phyloP scores from a whole-genome alignment of 2,113 vertebrate species.

The Orthonyx spaldingii region DNA sequence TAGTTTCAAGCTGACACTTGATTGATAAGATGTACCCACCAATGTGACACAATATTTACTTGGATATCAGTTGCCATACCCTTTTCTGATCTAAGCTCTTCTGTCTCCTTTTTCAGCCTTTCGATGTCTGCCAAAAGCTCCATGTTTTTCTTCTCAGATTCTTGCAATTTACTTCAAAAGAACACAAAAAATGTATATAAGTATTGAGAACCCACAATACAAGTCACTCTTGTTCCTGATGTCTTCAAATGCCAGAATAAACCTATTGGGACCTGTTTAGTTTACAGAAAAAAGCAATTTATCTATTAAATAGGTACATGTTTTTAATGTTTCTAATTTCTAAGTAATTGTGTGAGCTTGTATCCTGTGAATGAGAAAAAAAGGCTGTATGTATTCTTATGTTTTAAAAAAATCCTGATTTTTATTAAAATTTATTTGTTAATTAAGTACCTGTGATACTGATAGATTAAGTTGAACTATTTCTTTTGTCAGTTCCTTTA shows the following conservation, averaged over 20 bases:
- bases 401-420: neutral
- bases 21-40: constrained; percentile 21
- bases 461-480: neutral
- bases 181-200: neutral
- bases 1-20: neutral
- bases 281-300: neutral
- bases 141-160: constrained; percentile 89
- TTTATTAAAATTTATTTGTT: neutral
- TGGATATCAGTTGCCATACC: constrained; percentile 75
- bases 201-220: neutral
- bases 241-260: neutral
- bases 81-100: constrained; percentile 90
- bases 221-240: neutral
- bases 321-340: neutral
- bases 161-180: constrained; percentile 90
- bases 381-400: neutral
- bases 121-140: constrained; percentile 90
- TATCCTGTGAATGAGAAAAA: neutral
- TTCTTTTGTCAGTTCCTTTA: neutral
- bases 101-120: constrained; percentile 89
- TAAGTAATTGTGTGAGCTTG: neutral
- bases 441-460: neutral
- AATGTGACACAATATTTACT: constrained; percentile 6
- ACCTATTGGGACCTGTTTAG: neutral
- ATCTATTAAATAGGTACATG: neutral